A percentile compares a stretch with the other conserved stretches of the same genome.
These are phyloP conservation scores for Schmidtea mediterranea DNA, from an alignment of 1,140 invertebrate species.

Conservation along the genomic window DNA sequence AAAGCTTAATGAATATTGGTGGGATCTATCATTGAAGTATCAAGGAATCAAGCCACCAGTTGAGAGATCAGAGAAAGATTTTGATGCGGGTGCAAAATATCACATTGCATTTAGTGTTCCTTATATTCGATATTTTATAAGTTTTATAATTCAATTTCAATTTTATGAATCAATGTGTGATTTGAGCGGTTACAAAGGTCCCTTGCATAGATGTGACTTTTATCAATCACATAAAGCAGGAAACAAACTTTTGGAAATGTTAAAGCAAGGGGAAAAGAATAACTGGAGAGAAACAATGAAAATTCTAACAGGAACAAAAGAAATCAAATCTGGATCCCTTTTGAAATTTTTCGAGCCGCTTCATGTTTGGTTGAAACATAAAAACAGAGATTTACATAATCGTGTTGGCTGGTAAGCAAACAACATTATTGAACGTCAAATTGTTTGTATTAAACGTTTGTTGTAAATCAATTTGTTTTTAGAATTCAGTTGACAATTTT, in stretches of 20 bases:
- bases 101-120: slow-evolving; percentile 14
- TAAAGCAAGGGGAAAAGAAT: slow-evolving; percentile 43
- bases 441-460: too few relatives aligned
- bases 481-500: too few relatives aligned
- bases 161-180: slow-evolving; percentile 52
- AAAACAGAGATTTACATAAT: slow-evolving; percentile 27
- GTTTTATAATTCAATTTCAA: slow-evolving; percentile 64
- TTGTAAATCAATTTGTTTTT: too few relatives aligned
- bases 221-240: slow-evolving; percentile 48
- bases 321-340: slow-evolving; percentile 43
- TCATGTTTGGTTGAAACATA: slow-evolving; percentile 41
- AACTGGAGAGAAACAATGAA: slow-evolving; percentile 43
- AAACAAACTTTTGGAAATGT: slow-evolving; percentile 33
- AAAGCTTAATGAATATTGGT: slow-evolving; percentile 28
- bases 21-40: slow-evolving; percentile 21
- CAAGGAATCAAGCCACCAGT: slow-evolving; percentile 22
- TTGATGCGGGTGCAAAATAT: slow-evolving; percentile 17
- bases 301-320: slow-evolving; percentile 40
- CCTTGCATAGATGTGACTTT: slow-evolving; percentile 63
- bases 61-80: slow-evolving; percentile 10
- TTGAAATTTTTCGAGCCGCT: slow-evolving; percentile 52
- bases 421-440: too few relatives aligned
- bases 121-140: slow-evolving; percentile 56
- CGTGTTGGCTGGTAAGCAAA: slow-evolving; percentile 4
- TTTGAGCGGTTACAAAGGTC: slow-evolving; percentile 41